phyloP scores from a whole-genome alignment of 2,888 invertebrate species.

The Acanthosepion esculentum region DNA sequence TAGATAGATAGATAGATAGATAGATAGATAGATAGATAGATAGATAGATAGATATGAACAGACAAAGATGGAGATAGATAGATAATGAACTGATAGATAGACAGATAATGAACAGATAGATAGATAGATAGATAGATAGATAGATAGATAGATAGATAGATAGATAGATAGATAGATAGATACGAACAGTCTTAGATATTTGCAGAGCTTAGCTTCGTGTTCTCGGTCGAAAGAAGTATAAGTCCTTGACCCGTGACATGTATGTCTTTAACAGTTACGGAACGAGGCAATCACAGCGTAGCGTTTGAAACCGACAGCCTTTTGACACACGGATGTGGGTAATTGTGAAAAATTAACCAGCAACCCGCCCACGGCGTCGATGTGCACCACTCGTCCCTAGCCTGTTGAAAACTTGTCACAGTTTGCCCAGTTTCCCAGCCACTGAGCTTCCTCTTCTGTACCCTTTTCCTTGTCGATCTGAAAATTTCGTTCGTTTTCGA shows the following conservation, averaged over 20 bases:
- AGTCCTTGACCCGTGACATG: neutral
- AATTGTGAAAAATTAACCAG: neutral
- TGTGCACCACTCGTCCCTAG: neutral
- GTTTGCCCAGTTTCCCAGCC: neutral
- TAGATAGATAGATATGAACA: no score
- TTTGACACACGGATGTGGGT: neutral
- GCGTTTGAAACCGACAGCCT: neutral
- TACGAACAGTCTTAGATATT: no score
- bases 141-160: neutral
- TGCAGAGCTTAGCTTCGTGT: no score
- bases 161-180: neutral
- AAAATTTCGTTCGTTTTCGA: neutral
- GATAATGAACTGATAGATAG: no score
- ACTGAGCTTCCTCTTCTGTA: neutral
- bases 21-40: no score
- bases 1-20: no score
- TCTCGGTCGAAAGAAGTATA: no score
- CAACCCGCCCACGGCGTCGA: neutral
- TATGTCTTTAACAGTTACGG: neutral
- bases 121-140: no score
- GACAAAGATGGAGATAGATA: no score
- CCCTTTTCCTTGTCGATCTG: neutral
- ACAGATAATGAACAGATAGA: no score
- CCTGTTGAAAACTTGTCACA: neutral
- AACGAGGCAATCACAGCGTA: neutral